Evolutionary conservation across 2,888 invertebrate species (phyloP).

Genomic region (Phortica magna): DNA sequence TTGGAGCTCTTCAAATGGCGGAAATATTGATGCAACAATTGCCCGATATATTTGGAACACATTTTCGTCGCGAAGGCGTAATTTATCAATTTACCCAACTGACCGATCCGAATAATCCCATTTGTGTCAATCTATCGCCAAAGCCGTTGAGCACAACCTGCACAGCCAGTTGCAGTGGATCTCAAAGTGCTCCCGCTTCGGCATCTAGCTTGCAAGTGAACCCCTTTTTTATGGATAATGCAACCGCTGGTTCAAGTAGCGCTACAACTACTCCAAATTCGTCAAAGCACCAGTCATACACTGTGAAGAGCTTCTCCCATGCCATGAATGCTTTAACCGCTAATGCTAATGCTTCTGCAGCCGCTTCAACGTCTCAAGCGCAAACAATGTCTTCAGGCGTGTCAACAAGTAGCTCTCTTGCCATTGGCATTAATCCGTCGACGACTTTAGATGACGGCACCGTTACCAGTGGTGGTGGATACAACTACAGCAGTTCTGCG

Average conservation of each 20-base stretch:
- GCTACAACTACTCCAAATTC: constrained; percentile 72
- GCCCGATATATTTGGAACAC: constrained; percentile 95
- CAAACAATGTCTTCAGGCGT: constrained; percentile 54
- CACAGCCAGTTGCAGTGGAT: constrained; percentile 61
- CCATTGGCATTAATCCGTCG: constrained; percentile 33
- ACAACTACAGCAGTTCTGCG: constrained; percentile 69
- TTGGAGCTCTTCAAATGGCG: constrained; percentile 97
- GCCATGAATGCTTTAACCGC: constrained; percentile 73
- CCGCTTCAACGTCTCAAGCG: constrained; percentile 45
- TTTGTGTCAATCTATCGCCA: constrained; percentile 80
- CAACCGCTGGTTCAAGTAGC: constrained; percentile 53
- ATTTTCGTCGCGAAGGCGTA: constrained; percentile 98
- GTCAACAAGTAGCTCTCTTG: constrained; percentile 21
- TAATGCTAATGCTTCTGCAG: constrained; percentile 60
- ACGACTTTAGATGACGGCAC: constrained; percentile 40
- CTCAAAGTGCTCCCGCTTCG: constrained; percentile 74
- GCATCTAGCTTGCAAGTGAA: constrained; percentile 73
- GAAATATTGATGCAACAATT: constrained; percentile 97
- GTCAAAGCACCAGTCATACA: constrained; percentile 73
- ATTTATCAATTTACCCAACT: constrained; percentile 90
- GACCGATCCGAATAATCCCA: constrained; percentile 83
- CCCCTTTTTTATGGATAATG: constrained; percentile 74
- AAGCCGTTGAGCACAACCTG: constrained; percentile 77
- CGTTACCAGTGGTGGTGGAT: constrained; percentile 47
- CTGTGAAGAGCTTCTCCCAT: constrained; percentile 75